Evolutionary conservation across 2,888 invertebrate species (phyloP), one percentile per base, ranked within the genome.

Genomic region (Heliconius hortense): DNA sequence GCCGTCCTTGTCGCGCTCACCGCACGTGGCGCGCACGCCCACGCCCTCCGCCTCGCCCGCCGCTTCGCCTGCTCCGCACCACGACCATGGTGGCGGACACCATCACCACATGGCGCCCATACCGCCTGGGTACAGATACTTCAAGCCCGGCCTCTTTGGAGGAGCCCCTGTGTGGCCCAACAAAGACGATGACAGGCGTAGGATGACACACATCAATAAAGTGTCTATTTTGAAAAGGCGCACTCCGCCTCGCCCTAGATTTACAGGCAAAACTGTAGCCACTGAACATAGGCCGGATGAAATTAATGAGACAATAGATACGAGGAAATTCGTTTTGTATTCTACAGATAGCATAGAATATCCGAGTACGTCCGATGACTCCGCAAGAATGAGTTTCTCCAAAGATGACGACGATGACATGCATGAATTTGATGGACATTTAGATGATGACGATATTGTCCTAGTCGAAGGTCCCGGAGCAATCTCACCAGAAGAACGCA

Each of bases 111-210:
- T 80, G 5, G 90, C 95, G 76, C 95, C 95, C 0, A 83, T 95
- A n/a, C 95, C 95, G 1, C 93, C 95, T 35, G 93, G 94, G 75
- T 95, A 95, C 82, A 91, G 95, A 67, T 96, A 95, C 85, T 93
- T 95, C 81, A 95, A 95, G 82, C 90, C 95, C 4, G 97, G 94
- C 77, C 89, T 96, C 4, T 88, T 95, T 78, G 96, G 96, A 31
- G 96, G 96, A 8, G 95, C 96, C 0, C 96, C 96, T 1, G 95
- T 96, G 90, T 96, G 96, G 96, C 95, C 87, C 0, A 89, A 88
- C 53, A 91, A 89, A 71, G 90, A 90, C 21, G 89, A 89, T 76
- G 90, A 89, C 21, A 84, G 87, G 3, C 93, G 94, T 1, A 85
- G 90, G 1, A 83, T 86, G 3, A 82, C 88, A 0, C 91, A 91